Evolutionary conservation across 2,888 invertebrate genomes (phyloP).

Genomic region (Oconnorella tubifera): DNA sequence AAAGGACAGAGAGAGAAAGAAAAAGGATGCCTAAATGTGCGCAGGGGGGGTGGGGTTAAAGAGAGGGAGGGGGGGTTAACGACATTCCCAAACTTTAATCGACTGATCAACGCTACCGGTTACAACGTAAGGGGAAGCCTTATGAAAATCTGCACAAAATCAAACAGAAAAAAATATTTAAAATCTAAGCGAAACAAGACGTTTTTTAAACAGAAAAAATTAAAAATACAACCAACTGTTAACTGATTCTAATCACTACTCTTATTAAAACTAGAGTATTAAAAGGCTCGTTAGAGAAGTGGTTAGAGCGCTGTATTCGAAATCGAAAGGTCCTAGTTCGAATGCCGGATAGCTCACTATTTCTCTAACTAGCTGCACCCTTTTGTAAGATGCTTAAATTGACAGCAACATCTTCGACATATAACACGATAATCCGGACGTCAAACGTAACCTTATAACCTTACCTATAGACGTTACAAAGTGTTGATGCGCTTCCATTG

Average conservation of each 20-base stretch:
- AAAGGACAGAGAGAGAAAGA: too few relatives aligned
- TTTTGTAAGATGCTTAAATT: too few relatives aligned
- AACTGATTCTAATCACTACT: too few relatives aligned
- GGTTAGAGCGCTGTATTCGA: too few relatives aligned
- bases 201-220: background rate
- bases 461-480: conserved; percentile 97
- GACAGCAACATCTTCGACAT: too few relatives aligned
- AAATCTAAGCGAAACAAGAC: background rate
- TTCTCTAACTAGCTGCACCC: too few relatives aligned
- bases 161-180: background rate
- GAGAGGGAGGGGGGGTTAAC: conserved; percentile 61
- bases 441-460: conserved; percentile 8
- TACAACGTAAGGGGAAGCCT: conserved; percentile 92
- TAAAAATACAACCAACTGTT: background rate
- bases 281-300: too few relatives aligned
- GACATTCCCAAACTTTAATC: conserved; percentile 99
- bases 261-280: too few relatives aligned
- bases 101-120: conserved; percentile 99
- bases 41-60: too few relatives aligned
- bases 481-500: conserved; percentile 95
- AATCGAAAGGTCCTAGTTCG: too few relatives aligned
- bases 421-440: background rate
- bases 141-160: conserved; percentile 84
- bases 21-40: too few relatives aligned
- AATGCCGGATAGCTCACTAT: too few relatives aligned